These are phyloP conservation scores for Nipponia nippon DNA, from an alignment of 2,113 vertebrate species.

Conservation along the genomic window DNA sequence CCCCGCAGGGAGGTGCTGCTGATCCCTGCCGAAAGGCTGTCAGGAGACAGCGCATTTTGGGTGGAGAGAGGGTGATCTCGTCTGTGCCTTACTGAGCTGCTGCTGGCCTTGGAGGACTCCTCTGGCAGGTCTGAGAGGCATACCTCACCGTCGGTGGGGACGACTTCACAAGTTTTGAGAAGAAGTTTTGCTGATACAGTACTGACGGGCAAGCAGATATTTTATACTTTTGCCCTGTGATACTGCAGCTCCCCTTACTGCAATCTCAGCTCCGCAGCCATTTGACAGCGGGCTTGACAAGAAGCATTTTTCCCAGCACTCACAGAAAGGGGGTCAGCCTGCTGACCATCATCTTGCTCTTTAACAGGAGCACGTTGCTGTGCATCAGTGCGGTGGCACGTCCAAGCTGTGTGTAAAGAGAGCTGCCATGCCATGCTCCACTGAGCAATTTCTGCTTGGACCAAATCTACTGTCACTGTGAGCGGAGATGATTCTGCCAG, in stretches of 20 bases:
- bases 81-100: not conserved
- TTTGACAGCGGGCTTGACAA: not conserved
- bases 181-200: not conserved
- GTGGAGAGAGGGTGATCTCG: not conserved
- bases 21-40: not conserved
- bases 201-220: not conserved
- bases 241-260: not conserved
- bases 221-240: not conserved
- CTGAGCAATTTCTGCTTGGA: conserved; percentile 1
- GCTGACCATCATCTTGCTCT: not conserved
- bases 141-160: not conserved
- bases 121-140: not conserved
- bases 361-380: not conserved
- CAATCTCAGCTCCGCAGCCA: not conserved
- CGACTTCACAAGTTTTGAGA: not conserved
- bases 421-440: not conserved
- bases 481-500: not conserved
- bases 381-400: not conserved
- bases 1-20: not conserved
- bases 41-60: not conserved
- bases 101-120: not conserved
- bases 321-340: not conserved
- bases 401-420: not conserved
- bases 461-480: not conserved
- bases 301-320: not conserved